Conservation (phyloP, 2,113 vertebrate genomes). For the Phalacrocorax aristotelis region DNA sequence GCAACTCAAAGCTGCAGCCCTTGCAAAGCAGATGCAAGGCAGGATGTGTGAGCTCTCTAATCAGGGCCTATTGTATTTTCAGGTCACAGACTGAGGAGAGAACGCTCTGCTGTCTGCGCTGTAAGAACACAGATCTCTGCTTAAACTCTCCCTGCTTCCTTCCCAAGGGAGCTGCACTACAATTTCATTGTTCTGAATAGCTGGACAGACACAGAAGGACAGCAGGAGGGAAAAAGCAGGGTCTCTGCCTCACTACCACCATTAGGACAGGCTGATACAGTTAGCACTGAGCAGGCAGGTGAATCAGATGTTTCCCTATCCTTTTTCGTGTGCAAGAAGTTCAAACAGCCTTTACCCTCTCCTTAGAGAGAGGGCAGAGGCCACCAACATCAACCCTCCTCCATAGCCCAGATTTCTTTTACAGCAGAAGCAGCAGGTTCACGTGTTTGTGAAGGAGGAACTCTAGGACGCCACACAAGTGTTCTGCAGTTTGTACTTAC, state of each 20-base stretch:
- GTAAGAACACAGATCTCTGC: neutral
- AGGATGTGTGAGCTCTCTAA: neutral
- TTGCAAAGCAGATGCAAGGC: neutral
- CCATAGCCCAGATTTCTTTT: neutral
- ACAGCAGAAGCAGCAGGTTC: neutral
- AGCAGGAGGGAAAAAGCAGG: neutral
- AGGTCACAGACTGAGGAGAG: neutral
- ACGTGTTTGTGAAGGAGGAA: neutral
- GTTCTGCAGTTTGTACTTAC: slow-evolving; percentile 74
- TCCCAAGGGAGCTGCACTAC: neutral
- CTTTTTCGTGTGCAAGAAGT: neutral
- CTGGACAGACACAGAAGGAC: neutral
- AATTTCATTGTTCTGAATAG: neutral
- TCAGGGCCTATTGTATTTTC: rapidly evolving
- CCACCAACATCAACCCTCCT: neutral
- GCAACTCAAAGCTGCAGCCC: neutral
- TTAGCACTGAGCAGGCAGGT: neutral
- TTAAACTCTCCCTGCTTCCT: neutral
- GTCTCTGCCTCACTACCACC: neutral
- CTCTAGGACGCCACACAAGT: neutral
- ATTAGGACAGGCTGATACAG: neutral
- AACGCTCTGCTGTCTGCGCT: neutral
- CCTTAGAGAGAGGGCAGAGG: neutral
- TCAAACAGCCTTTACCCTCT: neutral
- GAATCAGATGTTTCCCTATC: neutral